These are phyloP conservation scores for Vidua chalybeata DNA, from an alignment of 2,113 vertebrate genomes.

Conservation along the genomic window DNA sequence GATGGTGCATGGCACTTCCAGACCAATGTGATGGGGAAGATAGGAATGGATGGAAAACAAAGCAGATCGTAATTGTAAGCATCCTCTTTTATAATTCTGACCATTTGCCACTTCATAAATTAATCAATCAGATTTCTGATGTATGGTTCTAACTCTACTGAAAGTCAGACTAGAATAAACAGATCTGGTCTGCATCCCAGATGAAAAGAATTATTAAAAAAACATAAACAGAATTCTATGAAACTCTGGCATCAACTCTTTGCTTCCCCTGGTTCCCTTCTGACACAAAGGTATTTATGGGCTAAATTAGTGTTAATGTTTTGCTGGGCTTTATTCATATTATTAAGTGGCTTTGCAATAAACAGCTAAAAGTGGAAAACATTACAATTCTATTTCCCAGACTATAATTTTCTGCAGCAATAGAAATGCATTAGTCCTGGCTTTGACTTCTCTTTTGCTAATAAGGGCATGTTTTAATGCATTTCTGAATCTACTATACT, in stretches of 20 bases:
- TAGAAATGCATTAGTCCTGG: slow-evolving; percentile 26
- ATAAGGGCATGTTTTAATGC: slow-evolving; percentile 34
- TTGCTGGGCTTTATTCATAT: slow-evolving; percentile 18
- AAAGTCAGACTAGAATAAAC: not conserved
- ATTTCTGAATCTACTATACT: not conserved
- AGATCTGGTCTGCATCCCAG: not conserved
- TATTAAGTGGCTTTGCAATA: slow-evolving; percentile 16
- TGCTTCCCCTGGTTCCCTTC: not conserved
- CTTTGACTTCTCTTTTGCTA: slow-evolving; percentile 39
- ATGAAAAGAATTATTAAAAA: not conserved
- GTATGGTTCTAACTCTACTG: not conserved
- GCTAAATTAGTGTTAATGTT: slow-evolving; percentile 31
- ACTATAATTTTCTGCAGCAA: slow-evolving; percentile 48
- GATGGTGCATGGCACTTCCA: slow-evolving; percentile 34
- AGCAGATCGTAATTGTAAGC: not conserved
- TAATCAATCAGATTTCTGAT: slow-evolving; percentile 20
- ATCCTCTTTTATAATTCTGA: slow-evolving; percentile 39
- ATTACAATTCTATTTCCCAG: slow-evolving; percentile 6
- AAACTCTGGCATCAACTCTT: not conserved
- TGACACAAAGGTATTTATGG: slow-evolving; percentile 11
- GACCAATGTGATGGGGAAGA: slow-evolving; percentile 6
- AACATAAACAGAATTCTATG: not conserved
- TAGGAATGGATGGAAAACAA: slow-evolving; percentile 17
- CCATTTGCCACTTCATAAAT: slow-evolving; percentile 52
- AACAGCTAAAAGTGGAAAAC: slow-evolving; percentile 36